Conservation (phyloP, 2,113 vertebrate genomes). For the Astatotilapia flaviijosephi region DNA sequence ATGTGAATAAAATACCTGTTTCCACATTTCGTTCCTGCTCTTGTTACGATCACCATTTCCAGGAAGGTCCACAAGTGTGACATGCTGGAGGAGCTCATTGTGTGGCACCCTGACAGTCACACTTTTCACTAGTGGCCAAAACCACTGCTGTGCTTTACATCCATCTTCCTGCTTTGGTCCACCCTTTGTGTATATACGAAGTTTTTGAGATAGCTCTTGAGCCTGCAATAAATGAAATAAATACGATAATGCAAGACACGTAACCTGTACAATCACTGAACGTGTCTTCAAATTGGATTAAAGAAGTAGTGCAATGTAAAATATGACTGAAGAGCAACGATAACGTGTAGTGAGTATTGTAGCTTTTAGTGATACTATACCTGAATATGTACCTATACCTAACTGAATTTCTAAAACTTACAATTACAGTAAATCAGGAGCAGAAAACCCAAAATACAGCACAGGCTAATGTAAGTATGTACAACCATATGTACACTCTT, state of each 20-base stretch:
- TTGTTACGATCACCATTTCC: conserved; percentile 9
- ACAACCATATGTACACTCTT: neutral
- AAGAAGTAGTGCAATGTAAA: rapidly evolving
- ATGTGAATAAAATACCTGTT: neutral
- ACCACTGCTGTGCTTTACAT: neutral
- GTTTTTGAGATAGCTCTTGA: neutral
- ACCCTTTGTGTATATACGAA: conserved; percentile 6
- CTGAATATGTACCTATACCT: neutral
- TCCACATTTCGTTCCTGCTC: conserved; percentile 47
- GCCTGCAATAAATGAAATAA: conserved; percentile 3
- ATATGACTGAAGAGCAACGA: neutral
- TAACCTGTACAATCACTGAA: neutral
- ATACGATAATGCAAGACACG: neutral
- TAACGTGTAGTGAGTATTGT: neutral
- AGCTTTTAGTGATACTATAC: neutral
- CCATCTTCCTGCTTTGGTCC: neutral
- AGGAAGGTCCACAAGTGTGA: conserved; percentile 27
- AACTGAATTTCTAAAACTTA: neutral
- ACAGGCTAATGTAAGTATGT: neutral
- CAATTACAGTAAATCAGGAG: neutral
- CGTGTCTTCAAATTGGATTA: neutral
- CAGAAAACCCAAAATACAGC: neutral
- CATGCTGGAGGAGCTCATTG: conserved; percentile 1
- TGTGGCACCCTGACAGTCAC: conserved; percentile 33
- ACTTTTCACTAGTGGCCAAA: conserved; percentile 38